Conservation (phyloP, 2,797 vertebrate genomes). For the Poecilia gillii region DNA sequence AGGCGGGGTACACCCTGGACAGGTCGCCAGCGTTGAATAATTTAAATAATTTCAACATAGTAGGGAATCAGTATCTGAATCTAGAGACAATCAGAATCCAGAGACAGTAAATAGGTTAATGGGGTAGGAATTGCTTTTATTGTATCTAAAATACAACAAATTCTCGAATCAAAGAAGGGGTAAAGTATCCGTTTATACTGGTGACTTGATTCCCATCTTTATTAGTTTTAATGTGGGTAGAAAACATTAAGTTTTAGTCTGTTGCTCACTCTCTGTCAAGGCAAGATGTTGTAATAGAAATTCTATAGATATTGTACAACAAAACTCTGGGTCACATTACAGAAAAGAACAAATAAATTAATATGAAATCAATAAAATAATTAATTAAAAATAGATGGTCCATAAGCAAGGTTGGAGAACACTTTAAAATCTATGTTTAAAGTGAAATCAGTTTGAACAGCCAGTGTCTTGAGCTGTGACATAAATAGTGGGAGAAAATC, state of each 20-base stretch:
- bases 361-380: background rate
- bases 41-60: background rate
- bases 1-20: no score
- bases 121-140: no score
- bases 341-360: background rate
- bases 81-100: background rate
- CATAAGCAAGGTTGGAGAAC: background rate
- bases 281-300: background rate
- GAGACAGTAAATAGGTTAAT: background rate
- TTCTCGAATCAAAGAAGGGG: background rate
- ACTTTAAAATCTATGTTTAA: background rate
- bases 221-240: background rate
- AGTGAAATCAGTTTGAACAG: background rate
- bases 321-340: background rate
- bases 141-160: no score
- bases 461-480: background rate
- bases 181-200: background rate
- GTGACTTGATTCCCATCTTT: background rate
- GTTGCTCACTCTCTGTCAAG: background rate
- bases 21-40: no score
- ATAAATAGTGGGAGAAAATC: background rate
- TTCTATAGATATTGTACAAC: background rate
- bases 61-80: background rate
- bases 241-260: background rate
- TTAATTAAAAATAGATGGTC: background rate